Percentiles rank a stretch among this genome's conserved stretches.
These are phyloP conservation scores for Diplazon laetatorius DNA, from an alignment of 2,888 invertebrate genomes.

Conservation along the genomic window DNA sequence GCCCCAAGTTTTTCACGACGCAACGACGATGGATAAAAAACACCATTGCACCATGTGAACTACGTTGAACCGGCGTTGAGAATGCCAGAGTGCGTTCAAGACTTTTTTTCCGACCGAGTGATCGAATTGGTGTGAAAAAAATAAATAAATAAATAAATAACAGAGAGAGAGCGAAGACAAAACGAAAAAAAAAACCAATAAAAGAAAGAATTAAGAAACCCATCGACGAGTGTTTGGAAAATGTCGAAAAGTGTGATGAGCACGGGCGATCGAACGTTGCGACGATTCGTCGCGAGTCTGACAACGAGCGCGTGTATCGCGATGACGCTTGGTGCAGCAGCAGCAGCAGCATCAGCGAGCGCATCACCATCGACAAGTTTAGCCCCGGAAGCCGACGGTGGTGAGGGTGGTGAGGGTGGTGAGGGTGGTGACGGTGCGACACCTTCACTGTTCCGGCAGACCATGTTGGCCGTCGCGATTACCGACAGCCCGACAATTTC, in stretches of 20 bases:
- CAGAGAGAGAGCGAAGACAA: neutral
- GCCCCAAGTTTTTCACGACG: no score
- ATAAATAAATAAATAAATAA: no score
- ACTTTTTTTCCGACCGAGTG: neutral
- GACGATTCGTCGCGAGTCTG: slow-evolving; percentile 68
- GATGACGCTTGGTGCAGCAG: no score
- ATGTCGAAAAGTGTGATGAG: slow-evolving; percentile 47
- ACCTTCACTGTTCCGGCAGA: slow-evolving; percentile 70
- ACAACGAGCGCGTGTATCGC: slow-evolving; percentile 63
- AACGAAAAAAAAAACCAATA: neutral
- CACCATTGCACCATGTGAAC: no score
- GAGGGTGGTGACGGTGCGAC: slow-evolving; percentile 66
- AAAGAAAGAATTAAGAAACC: neutral
- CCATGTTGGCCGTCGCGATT: slow-evolving; percentile 75
- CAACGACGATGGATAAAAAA: no score
- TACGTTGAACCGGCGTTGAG: no score
- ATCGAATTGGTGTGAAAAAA: neutral
- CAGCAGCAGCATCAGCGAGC: slow-evolving; percentile 54
- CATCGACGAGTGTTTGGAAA: neutral
- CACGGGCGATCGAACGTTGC: slow-evolving; percentile 64
- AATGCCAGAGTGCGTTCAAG: neutral
- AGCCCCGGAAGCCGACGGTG: slow-evolving; percentile 64
- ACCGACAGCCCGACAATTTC: slow-evolving; percentile 76
- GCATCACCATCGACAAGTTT: slow-evolving; percentile 57
- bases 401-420: slow-evolving; percentile 63